Evolutionary conservation across 1,140 invertebrate genomes (phyloP), one percentile per base, ranked within the genome.

Genomic region (Panonychus citri): DNA sequence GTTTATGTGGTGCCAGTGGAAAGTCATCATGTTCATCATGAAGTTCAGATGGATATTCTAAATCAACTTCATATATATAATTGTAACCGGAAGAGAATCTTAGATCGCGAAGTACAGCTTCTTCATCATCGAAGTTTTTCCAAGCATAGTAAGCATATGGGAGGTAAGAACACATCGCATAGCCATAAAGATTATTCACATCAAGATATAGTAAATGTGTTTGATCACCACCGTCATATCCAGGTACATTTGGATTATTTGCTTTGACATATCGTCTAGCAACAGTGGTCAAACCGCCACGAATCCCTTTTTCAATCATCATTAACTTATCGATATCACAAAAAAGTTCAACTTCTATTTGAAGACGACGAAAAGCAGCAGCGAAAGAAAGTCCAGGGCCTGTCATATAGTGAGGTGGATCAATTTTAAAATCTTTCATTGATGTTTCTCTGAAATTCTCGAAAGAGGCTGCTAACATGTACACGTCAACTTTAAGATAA

Each of bases 391-490:
- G 61, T 7, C 63, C 64, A 5, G 62, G 63, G 0, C 58, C 17
- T 12, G 61, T 63, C 51, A 61, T 66, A 59, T 65, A 68, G 46
- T 61, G 58, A 8, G 59, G 54, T 1, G 64, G 62, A 59, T 68
- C 66, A 74, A 62, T 10, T 40, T 40, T 40, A 40, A 12, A 40
- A 40, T 40, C n/a, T n/a, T 40, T 40, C n/a, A 40, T 12, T 12
- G 10, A 40, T n/a, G n/a, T 12, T 12, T 40, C 39, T 40, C 39
- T 40, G n/a, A 40, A 40, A n/a, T 71, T 70, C 66, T 73, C 69
- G 64, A 74, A 73, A 27, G 74, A 61, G 64, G 74, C 70, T 5
- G 64, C 66, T 53, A 70, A 60, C 27, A 71, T 57, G 24, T 68
- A 50, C 7, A 70, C 64, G 61, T 72, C 64, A 54, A 60, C 64